phyloP scores from a whole-genome alignment of 2,888 invertebrate genomes.

The Salpingus planirostris region DNA sequence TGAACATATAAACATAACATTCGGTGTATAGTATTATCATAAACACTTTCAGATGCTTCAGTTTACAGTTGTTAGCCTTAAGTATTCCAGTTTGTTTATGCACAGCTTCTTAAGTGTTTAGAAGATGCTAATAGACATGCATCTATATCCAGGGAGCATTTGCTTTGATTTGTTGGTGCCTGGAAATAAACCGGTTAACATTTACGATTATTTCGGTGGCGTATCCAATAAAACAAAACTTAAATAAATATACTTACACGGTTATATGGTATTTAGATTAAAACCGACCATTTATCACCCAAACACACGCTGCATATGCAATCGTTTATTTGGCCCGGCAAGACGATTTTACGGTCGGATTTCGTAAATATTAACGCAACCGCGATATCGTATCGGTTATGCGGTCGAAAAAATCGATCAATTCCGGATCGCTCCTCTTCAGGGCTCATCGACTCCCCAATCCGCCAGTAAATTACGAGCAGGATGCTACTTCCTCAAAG shows the following conservation, averaged over 20 bases:
- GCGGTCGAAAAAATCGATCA: too few relatives aligned
- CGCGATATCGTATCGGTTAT: too few relatives aligned
- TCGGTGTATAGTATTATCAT: conserved; percentile 32
- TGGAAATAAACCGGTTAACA: conserved; percentile 21
- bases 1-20: conserved; percentile 34
- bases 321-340: conserved; percentile 4
- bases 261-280: conserved; percentile 15
- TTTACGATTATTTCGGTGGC: conserved; percentile 16
- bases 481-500: too few relatives aligned
- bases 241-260: conserved; percentile 20
- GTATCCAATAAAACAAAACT: conserved; percentile 19
- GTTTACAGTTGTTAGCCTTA: conserved; percentile 38
- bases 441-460: too few relatives aligned
- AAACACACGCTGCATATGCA: neutral
- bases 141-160: conserved; percentile 34
- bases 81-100: conserved; percentile 39
- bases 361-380: too few relatives aligned
- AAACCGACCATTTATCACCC: conserved; percentile 15
- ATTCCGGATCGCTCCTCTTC: too few relatives aligned
- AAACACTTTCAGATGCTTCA: conserved; percentile 35
- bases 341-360: too few relatives aligned
- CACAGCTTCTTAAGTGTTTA: conserved; percentile 36
- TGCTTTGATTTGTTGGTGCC: conserved; percentile 24
- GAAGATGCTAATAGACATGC: conserved; percentile 36
- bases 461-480: too few relatives aligned